Percentiles rank a stretch among this genome's conserved stretches.
These are phyloP conservation scores for Siniperca chuatsi DNA, from an alignment of 2,113 vertebrate genomes.

Conservation along the genomic window DNA sequence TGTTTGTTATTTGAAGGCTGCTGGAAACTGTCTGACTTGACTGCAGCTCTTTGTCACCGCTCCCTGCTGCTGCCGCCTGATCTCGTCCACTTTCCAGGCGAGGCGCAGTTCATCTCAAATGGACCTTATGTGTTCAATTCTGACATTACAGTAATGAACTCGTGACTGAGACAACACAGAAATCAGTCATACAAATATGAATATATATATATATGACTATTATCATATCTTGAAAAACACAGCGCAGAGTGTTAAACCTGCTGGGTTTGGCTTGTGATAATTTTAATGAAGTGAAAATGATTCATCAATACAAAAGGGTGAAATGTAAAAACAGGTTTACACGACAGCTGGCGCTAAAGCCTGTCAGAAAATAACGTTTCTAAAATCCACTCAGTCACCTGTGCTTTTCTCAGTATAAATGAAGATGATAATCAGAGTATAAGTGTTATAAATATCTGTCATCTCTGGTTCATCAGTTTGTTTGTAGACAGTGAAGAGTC, in stretches of 20 bases:
- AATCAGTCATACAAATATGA: too few relatives aligned
- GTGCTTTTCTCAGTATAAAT: background rate
- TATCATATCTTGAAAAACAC: background rate
- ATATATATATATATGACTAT: too few relatives aligned
- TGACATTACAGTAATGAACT: too few relatives aligned
- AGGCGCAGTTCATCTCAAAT: too few relatives aligned
- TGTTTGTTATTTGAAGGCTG: too few relatives aligned
- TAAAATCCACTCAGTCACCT: background rate
- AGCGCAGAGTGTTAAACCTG: background rate
- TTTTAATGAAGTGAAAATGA: conserved; percentile 22
- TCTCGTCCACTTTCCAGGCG: too few relatives aligned
- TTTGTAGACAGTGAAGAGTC: background rate
- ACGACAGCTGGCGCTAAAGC: background rate
- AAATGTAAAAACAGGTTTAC: background rate
- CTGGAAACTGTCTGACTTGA: too few relatives aligned
- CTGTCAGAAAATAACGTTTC: background rate
- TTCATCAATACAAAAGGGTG: conserved; percentile 4
- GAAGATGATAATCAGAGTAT: background rate
- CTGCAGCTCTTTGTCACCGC: too few relatives aligned
- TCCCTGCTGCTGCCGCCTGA: too few relatives aligned
- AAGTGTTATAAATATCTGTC: background rate
- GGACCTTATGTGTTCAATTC: too few relatives aligned
- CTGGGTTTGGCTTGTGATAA: background rate
- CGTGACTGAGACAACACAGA: too few relatives aligned
- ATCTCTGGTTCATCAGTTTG: background rate